These are phyloP conservation scores for Alentia gelatinosa DNA, from an alignment of 2,888 invertebrate genomes.

Conservation along the genomic window DNA sequence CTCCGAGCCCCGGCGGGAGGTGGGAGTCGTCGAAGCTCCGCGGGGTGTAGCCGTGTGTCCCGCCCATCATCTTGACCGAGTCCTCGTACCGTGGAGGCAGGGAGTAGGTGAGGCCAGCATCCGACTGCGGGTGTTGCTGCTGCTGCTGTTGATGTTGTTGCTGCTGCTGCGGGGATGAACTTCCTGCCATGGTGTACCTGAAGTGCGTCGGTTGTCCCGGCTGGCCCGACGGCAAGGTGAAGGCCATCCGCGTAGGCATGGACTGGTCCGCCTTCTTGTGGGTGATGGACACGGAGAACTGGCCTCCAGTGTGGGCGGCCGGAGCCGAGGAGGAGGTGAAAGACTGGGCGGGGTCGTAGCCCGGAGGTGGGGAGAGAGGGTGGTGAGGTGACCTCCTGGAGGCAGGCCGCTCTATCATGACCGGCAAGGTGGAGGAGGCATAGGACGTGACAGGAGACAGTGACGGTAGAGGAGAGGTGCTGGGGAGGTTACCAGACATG, in stretches of 20 bases:
- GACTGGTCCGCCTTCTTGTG: slow-evolving; percentile 40
- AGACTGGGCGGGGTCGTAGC: background rate
- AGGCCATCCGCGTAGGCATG: slow-evolving; percentile 29
- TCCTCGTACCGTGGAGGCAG: slow-evolving; percentile 54
- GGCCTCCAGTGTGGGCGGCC: background rate
- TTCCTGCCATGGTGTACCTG: slow-evolving; percentile 57
- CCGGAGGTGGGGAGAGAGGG: background rate
- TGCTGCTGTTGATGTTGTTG: background rate
- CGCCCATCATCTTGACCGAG: slow-evolving; percentile 34
- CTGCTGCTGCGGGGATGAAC: background rate
- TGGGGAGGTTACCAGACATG: background rate
- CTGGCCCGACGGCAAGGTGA: slow-evolving; percentile 56
- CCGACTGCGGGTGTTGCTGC: background rate
- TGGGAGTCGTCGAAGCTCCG: slow-evolving; percentile 44
- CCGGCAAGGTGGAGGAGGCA: background rate
- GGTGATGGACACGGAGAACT: slow-evolving; percentile 60
- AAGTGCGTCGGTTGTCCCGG: slow-evolving; percentile 57
- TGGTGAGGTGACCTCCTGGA: background rate
- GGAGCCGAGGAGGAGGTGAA: background rate
- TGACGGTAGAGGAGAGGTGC: background rate
- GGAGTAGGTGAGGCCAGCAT: slow-evolving; percentile 48
- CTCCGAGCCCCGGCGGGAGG: background rate
- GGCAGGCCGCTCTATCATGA: background rate
- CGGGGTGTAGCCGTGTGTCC: background rate
- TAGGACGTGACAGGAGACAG: background rate